These are phyloP conservation scores for Pantherophis vulpinus DNA, from an alignment of 2,797 vertebrate species.

Conservation along the genomic window DNA sequence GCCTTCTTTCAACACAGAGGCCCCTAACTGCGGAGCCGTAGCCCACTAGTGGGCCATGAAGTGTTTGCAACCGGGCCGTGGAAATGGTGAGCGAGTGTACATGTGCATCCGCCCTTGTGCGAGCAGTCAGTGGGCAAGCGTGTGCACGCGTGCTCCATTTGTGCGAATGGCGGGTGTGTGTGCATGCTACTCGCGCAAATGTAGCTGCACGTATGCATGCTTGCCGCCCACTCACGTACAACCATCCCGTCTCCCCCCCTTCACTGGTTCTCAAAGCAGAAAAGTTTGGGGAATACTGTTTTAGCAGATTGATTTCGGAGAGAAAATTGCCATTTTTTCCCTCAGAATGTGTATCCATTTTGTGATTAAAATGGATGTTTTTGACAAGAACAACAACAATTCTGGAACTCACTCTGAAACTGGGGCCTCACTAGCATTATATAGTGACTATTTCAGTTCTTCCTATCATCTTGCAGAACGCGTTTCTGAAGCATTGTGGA, in stretches of 20 bases:
- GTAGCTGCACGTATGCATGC: neutral
- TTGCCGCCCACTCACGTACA: accelerated
- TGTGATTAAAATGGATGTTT: neutral
- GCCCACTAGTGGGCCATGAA: neutral
- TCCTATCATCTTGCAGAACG: neutral
- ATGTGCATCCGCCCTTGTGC: accelerated
- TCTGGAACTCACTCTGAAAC: neutral
- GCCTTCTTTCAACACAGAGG: neutral
- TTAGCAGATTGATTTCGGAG: neutral
- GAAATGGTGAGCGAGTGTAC: neutral
- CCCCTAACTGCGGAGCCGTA: accelerated
- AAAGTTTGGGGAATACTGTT: neutral
- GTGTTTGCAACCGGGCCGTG: neutral
- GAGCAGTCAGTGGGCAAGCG: neutral
- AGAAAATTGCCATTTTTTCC: neutral
- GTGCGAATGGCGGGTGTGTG: accelerated
- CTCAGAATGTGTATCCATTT: neutral
- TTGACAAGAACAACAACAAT: too few species aligned
- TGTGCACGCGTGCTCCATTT: accelerated
- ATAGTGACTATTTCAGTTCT: neutral
- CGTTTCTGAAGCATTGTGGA: neutral
- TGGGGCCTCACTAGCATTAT: neutral
- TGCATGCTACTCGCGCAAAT: neutral
- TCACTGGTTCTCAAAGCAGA: neutral
- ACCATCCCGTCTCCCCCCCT: neutral